Percentiles rank a stretch among this genome's conserved stretches.
These are phyloP conservation scores for Tor tambroides DNA, from an alignment of 2,113 vertebrate species.

Conservation along the genomic window DNA sequence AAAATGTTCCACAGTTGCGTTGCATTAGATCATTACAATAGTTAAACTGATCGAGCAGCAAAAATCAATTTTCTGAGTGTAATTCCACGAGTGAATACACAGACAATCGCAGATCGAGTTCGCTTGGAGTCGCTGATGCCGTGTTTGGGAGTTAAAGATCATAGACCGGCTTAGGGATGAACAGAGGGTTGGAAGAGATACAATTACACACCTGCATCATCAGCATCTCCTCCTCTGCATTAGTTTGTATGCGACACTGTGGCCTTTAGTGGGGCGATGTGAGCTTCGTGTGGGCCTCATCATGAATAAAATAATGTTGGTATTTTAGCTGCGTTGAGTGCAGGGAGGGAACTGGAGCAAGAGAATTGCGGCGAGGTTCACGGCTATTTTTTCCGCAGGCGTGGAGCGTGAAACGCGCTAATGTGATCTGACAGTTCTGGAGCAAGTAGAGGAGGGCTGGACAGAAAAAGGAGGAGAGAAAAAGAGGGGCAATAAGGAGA, in stretches of 20 bases:
- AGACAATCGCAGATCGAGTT: neutral
- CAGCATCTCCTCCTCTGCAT: conserved; percentile 50
- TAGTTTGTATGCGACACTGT: conserved; percentile 60
- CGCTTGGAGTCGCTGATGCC: neutral
- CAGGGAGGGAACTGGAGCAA: conserved; percentile 91
- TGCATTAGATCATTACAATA: neutral
- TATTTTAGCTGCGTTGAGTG: conserved; percentile 75
- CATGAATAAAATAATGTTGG: conserved; percentile 68
- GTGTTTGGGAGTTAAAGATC: neutral
- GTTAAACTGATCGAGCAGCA: neutral
- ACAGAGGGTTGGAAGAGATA: neutral
- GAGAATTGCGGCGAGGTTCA: conserved; percentile 92
- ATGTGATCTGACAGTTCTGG: conserved; percentile 97
- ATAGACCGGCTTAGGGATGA: conserved; percentile 19
- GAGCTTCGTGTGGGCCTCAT: conserved; percentile 66
- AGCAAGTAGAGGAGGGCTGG: conserved; percentile 90
- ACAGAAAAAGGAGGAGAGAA: conserved; percentile 75
- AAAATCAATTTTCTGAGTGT: neutral
- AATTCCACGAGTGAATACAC: neutral
- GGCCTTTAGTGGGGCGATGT: conserved; percentile 71
- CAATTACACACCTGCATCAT: neutral
- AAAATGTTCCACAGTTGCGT: too few species aligned
- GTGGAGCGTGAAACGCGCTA: conserved; percentile 89
- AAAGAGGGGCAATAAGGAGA: conserved; percentile 36
- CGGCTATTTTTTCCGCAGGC: conserved; percentile 93